Evolutionary conservation across 2,888 invertebrate genomes (phyloP).

Genomic region (Eulithis testata): DNA sequence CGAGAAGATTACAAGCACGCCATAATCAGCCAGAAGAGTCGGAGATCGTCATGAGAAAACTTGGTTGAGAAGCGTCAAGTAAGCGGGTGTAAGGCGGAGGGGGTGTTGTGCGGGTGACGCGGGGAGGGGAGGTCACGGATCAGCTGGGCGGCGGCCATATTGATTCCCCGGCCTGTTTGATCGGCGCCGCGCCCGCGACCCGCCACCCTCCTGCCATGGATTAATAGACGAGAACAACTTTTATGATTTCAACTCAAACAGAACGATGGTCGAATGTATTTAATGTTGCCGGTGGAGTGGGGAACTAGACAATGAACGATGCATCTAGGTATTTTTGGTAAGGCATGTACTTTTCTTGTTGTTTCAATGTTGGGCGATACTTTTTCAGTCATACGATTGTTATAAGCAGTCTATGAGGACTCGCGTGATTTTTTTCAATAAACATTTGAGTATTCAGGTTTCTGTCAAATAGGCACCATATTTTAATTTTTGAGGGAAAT

Average conservation of each 20-base stretch:
- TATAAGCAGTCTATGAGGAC: constrained; percentile 16
- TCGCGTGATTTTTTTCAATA: background rate
- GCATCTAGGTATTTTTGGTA: constrained; percentile 17
- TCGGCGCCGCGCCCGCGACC: constrained; percentile 73
- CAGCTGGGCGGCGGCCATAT: constrained; percentile 84
- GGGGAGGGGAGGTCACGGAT: constrained; percentile 80
- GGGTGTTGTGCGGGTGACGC: constrained; percentile 54
- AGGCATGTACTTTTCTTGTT: constrained; percentile 10
- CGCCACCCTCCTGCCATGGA: constrained; percentile 63
- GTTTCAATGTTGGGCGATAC: background rate
- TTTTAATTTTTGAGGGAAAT: too few relatives aligned
- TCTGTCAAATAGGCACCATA: too few relatives aligned
- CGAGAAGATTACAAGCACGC: constrained; percentile 33
- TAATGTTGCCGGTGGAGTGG: constrained; percentile 54
- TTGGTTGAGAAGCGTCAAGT: constrained; percentile 72
- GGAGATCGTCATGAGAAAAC: constrained; percentile 67
- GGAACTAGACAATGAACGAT: constrained; percentile 39
- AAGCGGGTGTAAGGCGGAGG: constrained; percentile 56
- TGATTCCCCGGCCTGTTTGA: constrained; percentile 84
- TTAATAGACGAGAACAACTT: constrained; percentile 83
- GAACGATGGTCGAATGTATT: constrained; percentile 60
- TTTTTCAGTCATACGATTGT: constrained; percentile 9
- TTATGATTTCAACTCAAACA: constrained; percentile 83
- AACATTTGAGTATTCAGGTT: background rate
- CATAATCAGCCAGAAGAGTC: constrained; percentile 51